A percentile compares a stretch with the other conserved stretches of the same genome.
Evolutionary conservation across 2,113 vertebrate species (phyloP).

Genomic region (Bostrychus sinensis): DNA sequence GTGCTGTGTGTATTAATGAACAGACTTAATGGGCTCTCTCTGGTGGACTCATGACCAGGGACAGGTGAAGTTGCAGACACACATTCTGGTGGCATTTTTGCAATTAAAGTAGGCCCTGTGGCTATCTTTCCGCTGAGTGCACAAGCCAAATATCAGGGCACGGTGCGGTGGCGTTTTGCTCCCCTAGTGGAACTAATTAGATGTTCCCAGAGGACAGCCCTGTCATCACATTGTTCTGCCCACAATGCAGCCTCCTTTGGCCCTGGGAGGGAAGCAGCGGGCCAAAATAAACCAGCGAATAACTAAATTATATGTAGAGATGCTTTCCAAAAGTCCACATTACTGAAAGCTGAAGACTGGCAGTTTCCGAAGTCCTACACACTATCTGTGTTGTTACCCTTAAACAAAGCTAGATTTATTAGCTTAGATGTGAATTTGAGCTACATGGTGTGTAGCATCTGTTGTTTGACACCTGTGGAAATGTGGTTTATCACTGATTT

Average conservation of each 20-base stretch:
- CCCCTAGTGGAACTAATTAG: slow-evolving; percentile 81
- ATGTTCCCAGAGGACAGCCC: slow-evolving; percentile 76
- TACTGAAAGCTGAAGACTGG: slow-evolving; percentile 21
- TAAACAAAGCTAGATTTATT: background rate
- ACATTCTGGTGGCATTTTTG: slow-evolving; percentile 73
- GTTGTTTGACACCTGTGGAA: background rate
- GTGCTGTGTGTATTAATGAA: slow-evolving; percentile 34
- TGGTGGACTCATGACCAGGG: slow-evolving; percentile 61
- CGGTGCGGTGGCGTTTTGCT: slow-evolving; percentile 67
- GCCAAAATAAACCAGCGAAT: slow-evolving; percentile 60
- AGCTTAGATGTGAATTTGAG: background rate
- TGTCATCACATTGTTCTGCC: slow-evolving; percentile 77
- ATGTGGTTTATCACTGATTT: background rate
- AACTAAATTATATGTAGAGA: slow-evolving; percentile 48
- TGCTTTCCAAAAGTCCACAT: slow-evolving; percentile 25
- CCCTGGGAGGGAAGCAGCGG: slow-evolving; percentile 48
- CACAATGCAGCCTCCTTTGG: slow-evolving; percentile 63
- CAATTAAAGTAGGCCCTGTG: slow-evolving; percentile 76
- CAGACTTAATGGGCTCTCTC: slow-evolving; percentile 46
- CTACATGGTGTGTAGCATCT: background rate
- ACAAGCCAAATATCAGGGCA: slow-evolving; percentile 78
- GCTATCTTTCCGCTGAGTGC: slow-evolving; percentile 74
- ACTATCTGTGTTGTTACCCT: background rate
- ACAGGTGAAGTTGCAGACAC: slow-evolving; percentile 65
- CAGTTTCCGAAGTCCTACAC: background rate